Percentiles rank a stretch among this genome's conserved stretches.
These are phyloP conservation scores for Crepidodera aurea DNA, from an alignment of 2,888 invertebrate species.

Conservation along the genomic window DNA sequence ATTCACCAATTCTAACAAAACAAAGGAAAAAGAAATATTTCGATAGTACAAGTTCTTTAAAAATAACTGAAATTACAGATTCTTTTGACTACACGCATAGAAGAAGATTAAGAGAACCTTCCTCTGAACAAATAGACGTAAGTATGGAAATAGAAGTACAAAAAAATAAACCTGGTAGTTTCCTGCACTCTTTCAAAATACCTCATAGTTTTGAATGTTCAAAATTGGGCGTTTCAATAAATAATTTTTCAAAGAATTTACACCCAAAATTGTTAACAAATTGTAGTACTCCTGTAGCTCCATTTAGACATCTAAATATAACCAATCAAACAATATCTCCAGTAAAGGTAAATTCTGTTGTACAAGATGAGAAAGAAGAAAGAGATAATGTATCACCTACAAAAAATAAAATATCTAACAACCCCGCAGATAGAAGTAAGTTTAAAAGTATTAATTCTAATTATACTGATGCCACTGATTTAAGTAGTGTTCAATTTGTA, in stretches of 20 bases:
- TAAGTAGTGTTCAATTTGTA: neutral
- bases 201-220: neutral
- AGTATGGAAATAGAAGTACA: slow-evolving; percentile 34
- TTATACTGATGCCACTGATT: no score
- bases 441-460: no score
- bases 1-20: slow-evolving; percentile 30
- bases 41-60: slow-evolving; percentile 17
- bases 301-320: slow-evolving; percentile 23
- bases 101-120: slow-evolving; percentile 23
- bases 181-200: no score
- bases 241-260: slow-evolving; percentile 36
- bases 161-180: slow-evolving; percentile 6
- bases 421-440: neutral
- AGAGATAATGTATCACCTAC: neutral
- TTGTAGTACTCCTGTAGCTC: slow-evolving; percentile 40
- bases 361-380: no score
- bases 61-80: slow-evolving; percentile 2
- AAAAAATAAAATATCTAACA: neutral
- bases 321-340: slow-evolving; percentile 31
- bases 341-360: slow-evolving; percentile 24
- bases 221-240: slow-evolving; percentile 5
- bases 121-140: slow-evolving; percentile 30
- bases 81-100: slow-evolving; percentile 15
- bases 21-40: slow-evolving; percentile 18
- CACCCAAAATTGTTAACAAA: slow-evolving; percentile 33